Base-by-base conservation (phyloP, 2,888 invertebrate genomes). In the Apodemia duryi region DNA sequence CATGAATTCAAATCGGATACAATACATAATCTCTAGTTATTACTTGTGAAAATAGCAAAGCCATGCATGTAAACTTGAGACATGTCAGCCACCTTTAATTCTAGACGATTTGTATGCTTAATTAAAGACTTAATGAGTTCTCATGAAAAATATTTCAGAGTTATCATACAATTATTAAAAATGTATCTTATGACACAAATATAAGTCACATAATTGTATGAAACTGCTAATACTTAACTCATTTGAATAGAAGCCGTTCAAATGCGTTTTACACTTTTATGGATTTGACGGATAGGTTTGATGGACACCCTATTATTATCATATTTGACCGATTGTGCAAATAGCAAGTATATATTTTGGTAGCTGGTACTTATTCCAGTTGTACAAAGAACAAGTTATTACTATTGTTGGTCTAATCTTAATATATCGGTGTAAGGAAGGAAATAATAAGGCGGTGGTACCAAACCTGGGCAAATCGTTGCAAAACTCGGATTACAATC, bases 211-310 rank as follows among this genome's bases (percentile, higher is more conserved):
- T 9, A 54, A 5, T 29, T 10, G 10, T 54, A 54, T 11, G 29
- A 52, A 9, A 52, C 52, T 1, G 61, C 49, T 46, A n/a, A 67
- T 61, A 65, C 67, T 63, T 35, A 64, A 62, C 57, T 67, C 65
- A 67, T 66, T 46, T 62, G 61, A 21, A 52, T n/a, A 61, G 69
- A 69, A 69, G 69, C 69, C 68, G 64, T 57, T 63, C 65, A 66
- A 66, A 66, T 68, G 66, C 57, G 62, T 38, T 43, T 54, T 64
- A 66, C 69, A 70, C 68, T 70, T 68, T 54, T 70, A 70, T 54
- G 69, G 69, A 67, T 68, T 70, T 54, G 9, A 54, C 7, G 28
- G 63, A 61, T 64, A 64, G 66, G 66, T 65, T 64, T 54, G 28
- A 54, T 54, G 54, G 54, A 10, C 54, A 54, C 54, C 54, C 54